Conservation (phyloP, 2,888 invertebrate genomes). For the Drosophila siamana region DNA sequence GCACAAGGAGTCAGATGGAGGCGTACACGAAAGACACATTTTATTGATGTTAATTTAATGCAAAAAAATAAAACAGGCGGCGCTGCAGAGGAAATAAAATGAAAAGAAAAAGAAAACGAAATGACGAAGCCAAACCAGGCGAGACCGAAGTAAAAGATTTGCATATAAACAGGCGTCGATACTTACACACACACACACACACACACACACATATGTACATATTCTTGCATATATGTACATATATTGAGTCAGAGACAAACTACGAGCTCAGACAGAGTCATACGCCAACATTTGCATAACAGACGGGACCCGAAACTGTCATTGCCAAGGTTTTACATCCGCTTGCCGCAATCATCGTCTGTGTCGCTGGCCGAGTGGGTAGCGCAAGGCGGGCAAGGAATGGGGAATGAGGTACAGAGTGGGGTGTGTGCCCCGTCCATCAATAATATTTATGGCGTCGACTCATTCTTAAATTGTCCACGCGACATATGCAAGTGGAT, state of each 20-base stretch:
- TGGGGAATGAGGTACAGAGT: neutral
- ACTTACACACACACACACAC: conserved; percentile 38
- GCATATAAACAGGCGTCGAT: conserved; percentile 74
- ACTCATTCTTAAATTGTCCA: conserved; percentile 74
- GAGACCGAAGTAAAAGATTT: conserved; percentile 77
- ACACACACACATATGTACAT: conserved; percentile 27
- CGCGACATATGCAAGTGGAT: conserved; percentile 80
- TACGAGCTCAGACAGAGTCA: conserved; percentile 33
- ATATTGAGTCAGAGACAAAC: conserved; percentile 37
- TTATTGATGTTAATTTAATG: conserved; percentile 84
- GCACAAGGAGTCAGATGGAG: neutral
- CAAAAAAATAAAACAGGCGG: conserved; percentile 71
- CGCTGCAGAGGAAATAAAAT: conserved; percentile 71
- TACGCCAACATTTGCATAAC: conserved; percentile 69
- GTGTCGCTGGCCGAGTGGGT: conserved; percentile 12
- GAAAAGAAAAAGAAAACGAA: conserved; percentile 26
- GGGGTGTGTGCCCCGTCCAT: conserved; percentile 39
- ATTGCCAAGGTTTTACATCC: conserved; percentile 79
- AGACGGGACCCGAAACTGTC: conserved; percentile 76
- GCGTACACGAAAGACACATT: conserved; percentile 65
- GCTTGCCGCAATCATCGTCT: conserved; percentile 78
- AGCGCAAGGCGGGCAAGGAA: neutral
- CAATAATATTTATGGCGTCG: conserved; percentile 82
- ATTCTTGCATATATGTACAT: conserved; percentile 11
- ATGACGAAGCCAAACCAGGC: conserved; percentile 36